Evolutionary conservation across 2,797 vertebrate species (phyloP).

Genomic region (Anomalospiza imberbis): DNA sequence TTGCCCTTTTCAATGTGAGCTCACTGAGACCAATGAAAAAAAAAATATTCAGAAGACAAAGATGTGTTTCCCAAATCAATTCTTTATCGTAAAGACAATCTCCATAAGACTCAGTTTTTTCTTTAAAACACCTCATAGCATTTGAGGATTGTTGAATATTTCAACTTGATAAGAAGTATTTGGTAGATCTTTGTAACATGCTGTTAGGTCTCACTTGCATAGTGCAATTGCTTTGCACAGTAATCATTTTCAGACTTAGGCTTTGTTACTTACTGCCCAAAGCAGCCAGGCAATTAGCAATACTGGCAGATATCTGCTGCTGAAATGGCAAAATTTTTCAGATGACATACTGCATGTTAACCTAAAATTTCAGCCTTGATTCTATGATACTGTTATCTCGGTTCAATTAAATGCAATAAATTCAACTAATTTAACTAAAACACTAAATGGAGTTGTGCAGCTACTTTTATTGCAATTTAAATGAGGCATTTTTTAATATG

Average conservation of each 20-base stretch:
- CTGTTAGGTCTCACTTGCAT: background rate
- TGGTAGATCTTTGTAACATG: background rate
- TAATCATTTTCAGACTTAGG: background rate
- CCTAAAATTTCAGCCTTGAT: background rate
- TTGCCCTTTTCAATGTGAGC: background rate
- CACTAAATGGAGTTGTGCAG: background rate
- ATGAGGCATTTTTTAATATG: conserved; percentile 21
- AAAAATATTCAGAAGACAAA: background rate
- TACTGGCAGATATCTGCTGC: background rate
- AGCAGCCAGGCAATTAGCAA: background rate
- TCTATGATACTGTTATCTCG: background rate
- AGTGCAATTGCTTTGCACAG: background rate
- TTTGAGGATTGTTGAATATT: background rate
- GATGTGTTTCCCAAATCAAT: background rate
- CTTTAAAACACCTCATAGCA: background rate
- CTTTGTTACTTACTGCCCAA: background rate
- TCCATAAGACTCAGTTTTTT: background rate
- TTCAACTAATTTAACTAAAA: conserved; percentile 14
- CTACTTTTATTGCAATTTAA: conserved; percentile 25
- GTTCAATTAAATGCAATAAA: background rate
- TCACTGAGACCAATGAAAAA: background rate
- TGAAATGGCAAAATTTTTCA: background rate
- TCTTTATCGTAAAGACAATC: background rate
- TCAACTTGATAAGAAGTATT: background rate
- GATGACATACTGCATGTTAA: background rate